A percentile compares a stretch with the other conserved stretches of the same genome.
phyloP scores from a whole-genome alignment of 2,888 invertebrate species.

The Deilephila porcellus region DNA sequence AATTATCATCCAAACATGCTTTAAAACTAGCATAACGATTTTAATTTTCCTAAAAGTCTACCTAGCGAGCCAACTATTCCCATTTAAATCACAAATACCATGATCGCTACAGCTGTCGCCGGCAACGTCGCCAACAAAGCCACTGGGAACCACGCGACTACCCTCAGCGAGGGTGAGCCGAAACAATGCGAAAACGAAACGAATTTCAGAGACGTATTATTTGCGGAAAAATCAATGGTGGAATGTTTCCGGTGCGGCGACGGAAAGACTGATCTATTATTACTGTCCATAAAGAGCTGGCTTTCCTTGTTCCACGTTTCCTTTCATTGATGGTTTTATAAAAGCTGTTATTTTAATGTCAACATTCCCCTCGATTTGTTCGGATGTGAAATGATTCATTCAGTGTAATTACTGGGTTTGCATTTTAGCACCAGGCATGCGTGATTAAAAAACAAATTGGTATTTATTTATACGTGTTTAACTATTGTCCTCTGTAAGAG shows the following conservation, averaged over 20 bases:
- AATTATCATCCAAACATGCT: not conserved
- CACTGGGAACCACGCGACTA: constrained; percentile 19
- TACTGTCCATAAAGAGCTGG: constrained; percentile 69
- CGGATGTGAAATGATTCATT: constrained; percentile 42
- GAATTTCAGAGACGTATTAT: constrained; percentile 71
- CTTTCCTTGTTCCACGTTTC: constrained; percentile 65
- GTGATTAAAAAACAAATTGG: not conserved
- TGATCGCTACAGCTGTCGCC: constrained; percentile 20
- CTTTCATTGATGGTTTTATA: constrained; percentile 73
- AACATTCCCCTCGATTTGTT: constrained; percentile 57
- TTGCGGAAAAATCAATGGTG: constrained; percentile 83
- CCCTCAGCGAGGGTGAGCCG: constrained; percentile 30
- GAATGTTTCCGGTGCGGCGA: constrained; percentile 73
- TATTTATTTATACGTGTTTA: not conserved
- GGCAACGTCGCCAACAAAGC: constrained; percentile 5
- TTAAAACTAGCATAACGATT: not conserved
- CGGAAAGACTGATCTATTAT: constrained; percentile 80
- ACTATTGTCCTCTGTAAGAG: not conserved
- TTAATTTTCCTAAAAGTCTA: constrained; percentile 13
- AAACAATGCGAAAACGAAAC: constrained; percentile 44
- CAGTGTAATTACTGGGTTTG: constrained; percentile 36
- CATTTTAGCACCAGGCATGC: not conserved
- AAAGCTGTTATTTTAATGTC: constrained; percentile 76
- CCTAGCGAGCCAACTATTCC: constrained; percentile 13
- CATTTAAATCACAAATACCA: constrained; percentile 19